These are phyloP conservation scores for Andricus quercusramuli DNA, from an alignment of 2,888 invertebrate species.

Conservation along the genomic window DNA sequence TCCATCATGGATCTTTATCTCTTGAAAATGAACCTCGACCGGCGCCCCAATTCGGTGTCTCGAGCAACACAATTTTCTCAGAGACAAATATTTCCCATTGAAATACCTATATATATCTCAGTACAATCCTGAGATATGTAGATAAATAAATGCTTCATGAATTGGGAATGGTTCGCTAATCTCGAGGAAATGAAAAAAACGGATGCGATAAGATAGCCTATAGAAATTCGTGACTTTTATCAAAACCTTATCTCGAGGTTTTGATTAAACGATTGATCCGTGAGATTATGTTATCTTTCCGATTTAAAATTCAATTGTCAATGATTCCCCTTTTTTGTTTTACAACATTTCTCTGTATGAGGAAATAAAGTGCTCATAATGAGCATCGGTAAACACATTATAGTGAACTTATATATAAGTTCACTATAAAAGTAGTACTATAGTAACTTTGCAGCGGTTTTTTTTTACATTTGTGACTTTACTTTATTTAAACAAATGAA, in stretches of 20 bases:
- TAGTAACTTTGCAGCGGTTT: too few relatives aligned
- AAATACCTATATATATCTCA: not conserved
- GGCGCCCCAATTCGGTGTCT: constrained; percentile 26
- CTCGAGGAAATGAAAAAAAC: not conserved
- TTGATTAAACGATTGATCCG: not conserved
- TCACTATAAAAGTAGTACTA: too few relatives aligned
- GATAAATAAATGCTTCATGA: not conserved
- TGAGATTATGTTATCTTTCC: not conserved
- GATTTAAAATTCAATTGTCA: constrained; percentile 6
- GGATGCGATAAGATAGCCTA: constrained; percentile 19
- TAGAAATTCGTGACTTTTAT: constrained; percentile 5
- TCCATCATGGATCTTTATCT: constrained; percentile 3
- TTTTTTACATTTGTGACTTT: too few relatives aligned
- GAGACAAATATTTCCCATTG: constrained; percentile 10
- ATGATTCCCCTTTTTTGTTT: not conserved
- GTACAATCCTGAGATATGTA: not conserved
- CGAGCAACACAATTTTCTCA: constrained; percentile 44
- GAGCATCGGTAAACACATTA: too few relatives aligned
- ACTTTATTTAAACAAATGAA: too few relatives aligned
- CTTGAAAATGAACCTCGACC: constrained; percentile 39
- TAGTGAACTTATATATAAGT: too few relatives aligned
- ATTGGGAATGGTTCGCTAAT: constrained; percentile 15
- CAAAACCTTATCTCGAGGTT: not conserved
- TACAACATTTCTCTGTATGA: not conserved
- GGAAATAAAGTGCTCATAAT: too few relatives aligned